These are phyloP conservation scores for Byasa hedistus DNA, from an alignment of 2,888 invertebrate species.

Conservation along the genomic window DNA sequence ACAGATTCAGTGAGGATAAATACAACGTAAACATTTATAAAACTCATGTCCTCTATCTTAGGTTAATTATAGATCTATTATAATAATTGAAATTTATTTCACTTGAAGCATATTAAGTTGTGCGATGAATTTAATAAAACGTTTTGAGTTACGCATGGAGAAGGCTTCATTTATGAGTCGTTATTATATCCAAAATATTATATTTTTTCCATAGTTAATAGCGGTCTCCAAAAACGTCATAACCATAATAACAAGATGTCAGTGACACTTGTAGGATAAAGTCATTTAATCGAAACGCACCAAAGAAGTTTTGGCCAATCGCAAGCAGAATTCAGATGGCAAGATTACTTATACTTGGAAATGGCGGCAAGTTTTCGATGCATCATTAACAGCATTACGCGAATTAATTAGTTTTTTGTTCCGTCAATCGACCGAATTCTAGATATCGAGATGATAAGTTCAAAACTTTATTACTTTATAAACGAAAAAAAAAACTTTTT, in stretches of 20 bases:
- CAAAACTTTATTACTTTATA: background rate
- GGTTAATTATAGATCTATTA: no score
- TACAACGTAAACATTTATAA: no score
- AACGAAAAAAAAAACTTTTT: background rate
- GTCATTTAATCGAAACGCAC: conserved; percentile 72
- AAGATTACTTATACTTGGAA: conserved; percentile 77
- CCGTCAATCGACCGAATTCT: conserved; percentile 24
- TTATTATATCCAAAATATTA: background rate
- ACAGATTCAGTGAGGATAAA: no score
- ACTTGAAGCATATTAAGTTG: background rate
- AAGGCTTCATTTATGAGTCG: background rate
- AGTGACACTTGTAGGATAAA: conserved; percentile 58
- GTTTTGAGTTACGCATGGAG: background rate
- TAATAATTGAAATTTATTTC: no score
- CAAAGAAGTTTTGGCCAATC: conserved; percentile 57
- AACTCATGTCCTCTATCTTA: no score
- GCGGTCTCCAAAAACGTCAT: conserved; percentile 22
- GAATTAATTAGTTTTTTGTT: conserved; percentile 63
- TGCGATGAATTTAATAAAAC: background rate
- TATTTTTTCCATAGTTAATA: conserved; percentile 4
- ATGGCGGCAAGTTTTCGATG: conserved; percentile 60
- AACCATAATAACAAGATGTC: conserved; percentile 48
- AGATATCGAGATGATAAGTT: conserved; percentile 2
- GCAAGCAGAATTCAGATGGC: conserved; percentile 69
- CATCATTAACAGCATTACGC: conserved; percentile 73